Evolutionary conservation across 2,797 vertebrate genomes (phyloP).

Genomic region (Fratercula arctica): DNA sequence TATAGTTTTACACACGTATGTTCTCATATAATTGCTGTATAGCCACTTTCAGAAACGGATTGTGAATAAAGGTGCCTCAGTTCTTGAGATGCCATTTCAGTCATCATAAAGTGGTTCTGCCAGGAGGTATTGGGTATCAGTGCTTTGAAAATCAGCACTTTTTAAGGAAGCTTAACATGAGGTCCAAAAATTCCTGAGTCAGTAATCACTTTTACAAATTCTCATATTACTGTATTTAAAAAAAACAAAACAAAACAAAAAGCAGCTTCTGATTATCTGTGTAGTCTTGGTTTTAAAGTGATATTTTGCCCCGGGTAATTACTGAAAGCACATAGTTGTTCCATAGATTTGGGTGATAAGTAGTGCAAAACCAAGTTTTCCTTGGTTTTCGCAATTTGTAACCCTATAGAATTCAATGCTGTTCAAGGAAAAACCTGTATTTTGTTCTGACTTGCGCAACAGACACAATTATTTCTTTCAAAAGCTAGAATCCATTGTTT

Average conservation of each 20-base stretch:
- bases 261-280: background rate
- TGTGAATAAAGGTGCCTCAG: conserved; percentile 19
- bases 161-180: background rate
- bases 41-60: background rate
- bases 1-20: background rate
- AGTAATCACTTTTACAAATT: background rate
- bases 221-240: background rate
- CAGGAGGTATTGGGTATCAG: background rate
- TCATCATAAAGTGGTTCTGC: background rate
- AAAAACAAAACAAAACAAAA: background rate
- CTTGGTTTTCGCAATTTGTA: background rate
- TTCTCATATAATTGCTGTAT: background rate
- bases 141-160: conserved; percentile 12
- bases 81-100: conserved; percentile 29
- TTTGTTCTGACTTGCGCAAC: background rate
- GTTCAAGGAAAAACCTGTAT: background rate
- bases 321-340: background rate
- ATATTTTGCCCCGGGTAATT: background rate
- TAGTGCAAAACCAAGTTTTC: background rate
- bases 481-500: background rate
- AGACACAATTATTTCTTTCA: background rate
- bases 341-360: background rate
- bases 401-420: background rate
- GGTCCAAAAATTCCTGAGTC: background rate
- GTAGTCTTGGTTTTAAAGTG: background rate